Evolutionary conservation across 2,888 invertebrate species (phyloP), one percentile per base, ranked within the genome.

Genomic region (Imbricaverruca yamaguchii): DNA sequence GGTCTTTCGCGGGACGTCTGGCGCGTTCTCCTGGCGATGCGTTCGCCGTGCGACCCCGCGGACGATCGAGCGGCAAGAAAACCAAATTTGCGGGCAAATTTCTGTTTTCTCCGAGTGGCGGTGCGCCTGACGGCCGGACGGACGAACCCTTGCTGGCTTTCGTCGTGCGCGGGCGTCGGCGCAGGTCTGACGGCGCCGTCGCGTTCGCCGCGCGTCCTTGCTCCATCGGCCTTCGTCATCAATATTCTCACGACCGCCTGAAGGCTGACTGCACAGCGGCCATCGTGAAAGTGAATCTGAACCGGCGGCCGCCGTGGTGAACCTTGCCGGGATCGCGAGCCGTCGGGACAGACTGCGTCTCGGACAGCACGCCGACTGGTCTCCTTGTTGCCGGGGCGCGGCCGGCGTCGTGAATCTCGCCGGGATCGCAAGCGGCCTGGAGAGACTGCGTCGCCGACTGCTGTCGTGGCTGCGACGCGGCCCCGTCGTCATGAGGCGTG

Each of bases 51-150:
- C n/a, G 23, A 3, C 69, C 39, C 69, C 69, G 7, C 9, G 39
- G 39, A 39, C 4, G 4, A 39, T 39, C 69, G 39, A 39, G 25
- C 69, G 23, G 69, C 13, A 25, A 23, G 69, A 69, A 67, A 69
- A 69, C 69, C 69, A 69, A 69, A 69, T 69, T 69, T 69, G 69
- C 69, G 69, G 12, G 69, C 69, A 69, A 69, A 69, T 69, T 39
- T 69, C 39, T 69, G 69, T 69, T 69, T 69, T 39, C 39, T 13
- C 69, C 7, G 25, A 12, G 69, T 15, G 39, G 11, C 13, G 65
- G 23, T 23, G 23, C 18, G 18, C 1, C 23, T 13, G 39, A 7
- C 69, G 69, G 39, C 39, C 23, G 39, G 13, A 25, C 69, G 39
- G 15, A 69, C 69, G 69, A 25, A 69, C 69, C 39, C 69, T 13